Evolutionary conservation across 2,113 vertebrate genomes (phyloP), one percentile per base, ranked within the genome.

Genomic region (Spea bombifrons): DNA sequence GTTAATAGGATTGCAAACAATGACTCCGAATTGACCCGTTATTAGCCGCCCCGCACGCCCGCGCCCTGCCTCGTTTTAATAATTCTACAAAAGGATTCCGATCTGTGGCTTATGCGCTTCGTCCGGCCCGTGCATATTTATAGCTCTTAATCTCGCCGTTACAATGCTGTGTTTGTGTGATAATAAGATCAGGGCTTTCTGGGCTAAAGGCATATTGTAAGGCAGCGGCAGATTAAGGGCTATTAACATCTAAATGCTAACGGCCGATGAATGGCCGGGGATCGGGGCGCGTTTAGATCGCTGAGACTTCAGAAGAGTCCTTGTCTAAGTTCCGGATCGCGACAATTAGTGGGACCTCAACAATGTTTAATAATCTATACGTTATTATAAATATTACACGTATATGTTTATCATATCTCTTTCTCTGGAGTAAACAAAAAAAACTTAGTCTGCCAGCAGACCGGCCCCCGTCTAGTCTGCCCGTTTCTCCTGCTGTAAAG

Each of bases 1-100:
- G 85, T 85, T 88, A 89, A 87, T 87, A 82, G 85, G 87, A 88
- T 88, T 90, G 88, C 84, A 85, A 83, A 86, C 83, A 81, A 84
- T 90, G 88, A 87, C 88, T 90, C 83, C 82, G 87, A 82, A 75
- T 0, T 86, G 88, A 90, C 87, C 87, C 83, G 83, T 86, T 76
- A 81, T 80, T 83, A 30, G 86, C 86, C 86, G 86, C 87, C 86
- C 86, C 81, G 81, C 30, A 75, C 85, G 81, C 69, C 80, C 87
- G 81, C 61, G 74, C 83, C 81, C 83, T 81, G 78, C 87, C 85
- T 81, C 80, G 86, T 86, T 84, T 82, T 84, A 16, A 5, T 83
- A 17, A 64, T n/a, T 83, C 74, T 0, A 76, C 75, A 9, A n/a
- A 84, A 55, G 83, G 72, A 84, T 86, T 71, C 79, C 7, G 1